phyloP scores from a whole-genome alignment of 2,797 vertebrate species.

The Amniataba percoides region DNA sequence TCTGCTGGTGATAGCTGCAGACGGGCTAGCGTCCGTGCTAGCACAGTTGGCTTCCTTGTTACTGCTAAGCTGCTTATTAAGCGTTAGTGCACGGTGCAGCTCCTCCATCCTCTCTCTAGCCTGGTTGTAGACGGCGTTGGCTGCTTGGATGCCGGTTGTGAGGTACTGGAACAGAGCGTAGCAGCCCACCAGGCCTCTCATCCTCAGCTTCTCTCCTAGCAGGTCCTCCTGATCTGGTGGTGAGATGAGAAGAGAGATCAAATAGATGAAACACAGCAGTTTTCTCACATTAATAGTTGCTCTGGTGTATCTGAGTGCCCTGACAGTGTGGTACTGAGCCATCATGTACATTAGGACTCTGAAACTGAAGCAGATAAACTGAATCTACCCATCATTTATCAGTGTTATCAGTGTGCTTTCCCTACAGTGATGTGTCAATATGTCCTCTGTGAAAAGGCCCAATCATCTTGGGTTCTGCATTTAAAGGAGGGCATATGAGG shows the following conservation, averaged over 20 bases:
- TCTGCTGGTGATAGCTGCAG: not conserved
- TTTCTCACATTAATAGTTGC: not conserved
- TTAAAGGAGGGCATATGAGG: not conserved
- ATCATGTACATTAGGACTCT: not conserved
- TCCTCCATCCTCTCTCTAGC: slow-evolving; percentile 76
- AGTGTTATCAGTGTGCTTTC: not conserved
- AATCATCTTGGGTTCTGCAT: not conserved
- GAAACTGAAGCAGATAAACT: not conserved
- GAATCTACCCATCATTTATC: not conserved
- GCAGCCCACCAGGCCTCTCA: slow-evolving; percentile 85
- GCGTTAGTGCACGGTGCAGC: slow-evolving; percentile 41
- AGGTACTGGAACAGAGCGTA: slow-evolving; percentile 95
- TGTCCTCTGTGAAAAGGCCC: not conserved
- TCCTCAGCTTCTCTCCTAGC: slow-evolving; percentile 48
- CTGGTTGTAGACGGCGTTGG: slow-evolving; percentile 82
- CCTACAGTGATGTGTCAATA: not conserved
- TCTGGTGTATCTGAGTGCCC: not conserved
- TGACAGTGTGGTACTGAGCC: not conserved
- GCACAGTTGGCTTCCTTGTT: not conserved
- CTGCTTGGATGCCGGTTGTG: slow-evolving; percentile 90
- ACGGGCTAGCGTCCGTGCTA: not conserved
- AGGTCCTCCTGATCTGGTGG: slow-evolving; percentile 34
- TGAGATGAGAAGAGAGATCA: not conserved
- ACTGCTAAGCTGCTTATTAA: slow-evolving; percentile 1
- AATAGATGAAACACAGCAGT: not conserved